phyloP scores from a whole-genome alignment of 1,140 invertebrate species.

The Saccostrea cuccullata region DNA sequence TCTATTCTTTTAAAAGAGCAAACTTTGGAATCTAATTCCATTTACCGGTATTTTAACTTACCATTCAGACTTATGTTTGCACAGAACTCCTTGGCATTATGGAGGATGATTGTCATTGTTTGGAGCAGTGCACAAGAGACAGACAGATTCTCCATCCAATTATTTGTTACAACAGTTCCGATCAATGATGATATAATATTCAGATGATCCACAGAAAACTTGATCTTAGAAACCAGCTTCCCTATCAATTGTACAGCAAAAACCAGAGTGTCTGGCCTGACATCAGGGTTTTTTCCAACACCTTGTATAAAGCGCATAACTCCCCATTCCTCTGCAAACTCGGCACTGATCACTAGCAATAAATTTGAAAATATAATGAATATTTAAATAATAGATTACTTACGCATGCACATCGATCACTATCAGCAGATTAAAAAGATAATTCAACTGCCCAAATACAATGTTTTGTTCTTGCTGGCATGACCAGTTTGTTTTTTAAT shows the following conservation, averaged over 20 bases:
- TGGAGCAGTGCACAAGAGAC: not conserved
- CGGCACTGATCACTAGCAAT: not conserved
- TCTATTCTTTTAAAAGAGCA: no score
- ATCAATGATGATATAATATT: not conserved
- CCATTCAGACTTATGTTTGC: not conserved
- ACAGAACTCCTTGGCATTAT: not conserved
- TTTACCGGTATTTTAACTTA: not conserved
- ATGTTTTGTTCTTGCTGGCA: no score
- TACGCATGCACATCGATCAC: no score
- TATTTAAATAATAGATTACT: no score
- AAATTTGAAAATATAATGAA: not conserved
- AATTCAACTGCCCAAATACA: no score
- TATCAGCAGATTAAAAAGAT: no score
- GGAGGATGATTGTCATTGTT: not conserved
- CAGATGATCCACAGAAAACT: not conserved
- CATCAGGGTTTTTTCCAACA: not conserved
- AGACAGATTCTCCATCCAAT: not conserved
- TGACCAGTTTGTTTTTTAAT: no score
- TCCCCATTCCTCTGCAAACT: not conserved
- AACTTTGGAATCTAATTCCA: not conserved
- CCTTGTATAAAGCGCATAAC: not conserved
- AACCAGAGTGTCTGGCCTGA: not conserved
- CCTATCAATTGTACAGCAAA: constrained; percentile 1
- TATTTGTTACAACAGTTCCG: not conserved
- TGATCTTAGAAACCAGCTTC: not conserved